Conservation (phyloP, 2,113 vertebrate species). For the Notechis scutatus region DNA sequence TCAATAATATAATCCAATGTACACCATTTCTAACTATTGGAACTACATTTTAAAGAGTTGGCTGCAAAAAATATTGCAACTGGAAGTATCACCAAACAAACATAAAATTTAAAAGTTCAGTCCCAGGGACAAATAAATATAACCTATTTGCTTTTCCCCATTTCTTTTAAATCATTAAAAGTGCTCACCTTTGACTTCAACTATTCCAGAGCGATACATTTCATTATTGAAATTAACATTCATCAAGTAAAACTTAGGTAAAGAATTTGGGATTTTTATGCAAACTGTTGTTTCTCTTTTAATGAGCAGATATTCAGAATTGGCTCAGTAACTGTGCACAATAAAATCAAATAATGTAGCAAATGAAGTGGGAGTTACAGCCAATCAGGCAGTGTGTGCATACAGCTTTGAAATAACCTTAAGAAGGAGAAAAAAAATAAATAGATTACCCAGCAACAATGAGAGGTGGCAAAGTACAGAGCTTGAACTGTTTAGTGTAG, state of each 20-base stretch:
- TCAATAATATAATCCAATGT: not conserved
- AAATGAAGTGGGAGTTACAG: not conserved
- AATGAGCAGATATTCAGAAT: not conserved
- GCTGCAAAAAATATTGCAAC: not conserved
- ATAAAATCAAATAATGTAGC: not conserved
- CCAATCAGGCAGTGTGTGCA: not conserved
- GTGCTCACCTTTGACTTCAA: not conserved
- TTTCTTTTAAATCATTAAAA: not conserved
- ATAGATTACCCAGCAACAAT: not conserved
- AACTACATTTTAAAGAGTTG: not conserved
- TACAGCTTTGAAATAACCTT: not conserved
- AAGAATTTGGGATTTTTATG: not conserved
- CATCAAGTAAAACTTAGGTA: not conserved
- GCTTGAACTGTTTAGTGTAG: not conserved
- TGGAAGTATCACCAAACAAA: not conserved
- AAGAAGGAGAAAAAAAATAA: not conserved
- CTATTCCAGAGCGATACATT: not conserved
- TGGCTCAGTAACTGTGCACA: not conserved
- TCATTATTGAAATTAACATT: not conserved
- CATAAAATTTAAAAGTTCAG: not conserved
- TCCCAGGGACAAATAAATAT: not conserved
- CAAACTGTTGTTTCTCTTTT: not conserved
- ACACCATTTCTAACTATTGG: not conserved
- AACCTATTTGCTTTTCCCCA: not conserved
- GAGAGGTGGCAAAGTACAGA: not conserved